A percentile compares a stretch with the other conserved stretches of the same genome.
These are phyloP conservation scores for Oreocharis arfaki DNA, from an alignment of 2,113 vertebrate genomes.

Conservation along the genomic window DNA sequence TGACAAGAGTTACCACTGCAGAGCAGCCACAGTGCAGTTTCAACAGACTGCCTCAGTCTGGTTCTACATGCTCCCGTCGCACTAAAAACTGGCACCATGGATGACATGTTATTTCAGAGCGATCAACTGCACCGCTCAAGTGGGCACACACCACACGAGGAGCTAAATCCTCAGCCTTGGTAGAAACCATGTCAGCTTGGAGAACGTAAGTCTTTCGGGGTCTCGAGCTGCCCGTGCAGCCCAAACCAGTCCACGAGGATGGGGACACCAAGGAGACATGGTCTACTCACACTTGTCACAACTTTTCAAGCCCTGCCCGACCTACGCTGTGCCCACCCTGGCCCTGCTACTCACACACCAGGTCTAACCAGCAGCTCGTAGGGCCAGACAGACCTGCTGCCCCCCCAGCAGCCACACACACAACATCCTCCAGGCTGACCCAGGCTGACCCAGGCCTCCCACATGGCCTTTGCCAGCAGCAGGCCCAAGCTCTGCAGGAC, in stretches of 20 bases:
- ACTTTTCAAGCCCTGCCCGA: not conserved
- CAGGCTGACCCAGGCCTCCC: not conserved
- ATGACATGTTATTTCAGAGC: not conserved
- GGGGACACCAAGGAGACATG: not conserved
- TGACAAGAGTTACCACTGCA: not conserved
- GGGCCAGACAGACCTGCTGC: not conserved
- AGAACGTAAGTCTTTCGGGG: not conserved
- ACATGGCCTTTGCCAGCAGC: not conserved
- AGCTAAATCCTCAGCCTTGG: not conserved
- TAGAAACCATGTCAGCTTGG: not conserved
- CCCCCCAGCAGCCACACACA: not conserved
- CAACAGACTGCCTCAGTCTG: not conserved
- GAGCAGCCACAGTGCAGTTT: not conserved
- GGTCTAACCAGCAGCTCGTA: fast-evolving
- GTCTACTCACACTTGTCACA: not conserved
- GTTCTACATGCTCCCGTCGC: not conserved
- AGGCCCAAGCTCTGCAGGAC: not conserved
- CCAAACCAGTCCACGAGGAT: not conserved
- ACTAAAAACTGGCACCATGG: not conserved
- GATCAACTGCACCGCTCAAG: fast-evolving
- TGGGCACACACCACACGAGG: fast-evolving
- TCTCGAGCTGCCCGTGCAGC: not conserved
- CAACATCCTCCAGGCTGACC: not conserved
- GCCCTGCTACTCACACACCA: not conserved
- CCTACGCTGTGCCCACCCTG: not conserved